phyloP scores from a whole-genome alignment of 2,113 vertebrate species.

The Engraulis encrasicolus region DNA sequence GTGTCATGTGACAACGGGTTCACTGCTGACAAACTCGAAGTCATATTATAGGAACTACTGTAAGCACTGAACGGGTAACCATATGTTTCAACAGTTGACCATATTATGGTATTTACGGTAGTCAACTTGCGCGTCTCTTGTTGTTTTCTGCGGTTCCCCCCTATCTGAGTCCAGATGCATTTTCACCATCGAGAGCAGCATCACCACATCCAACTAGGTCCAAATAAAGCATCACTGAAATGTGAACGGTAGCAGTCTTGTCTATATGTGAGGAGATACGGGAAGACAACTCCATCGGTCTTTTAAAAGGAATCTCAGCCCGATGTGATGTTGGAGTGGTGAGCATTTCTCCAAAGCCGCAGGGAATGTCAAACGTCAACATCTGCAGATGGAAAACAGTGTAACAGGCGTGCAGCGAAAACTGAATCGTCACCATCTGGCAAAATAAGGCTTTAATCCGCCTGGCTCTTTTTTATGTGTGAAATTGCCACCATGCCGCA shows the following conservation, averaged over 20 bases:
- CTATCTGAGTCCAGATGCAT: slow-evolving; percentile 63
- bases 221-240: not conserved
- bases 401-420: not conserved
- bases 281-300: not conserved
- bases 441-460: not conserved
- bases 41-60: not conserved
- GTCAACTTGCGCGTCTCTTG: slow-evolving; percentile 42
- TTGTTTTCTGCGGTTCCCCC: slow-evolving; percentile 59
- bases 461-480: not conserved
- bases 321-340: not conserved
- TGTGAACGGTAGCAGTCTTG: not conserved
- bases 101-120: slow-evolving; percentile 55
- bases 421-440: not conserved
- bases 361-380: slow-evolving; percentile 4
- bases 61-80: not conserved
- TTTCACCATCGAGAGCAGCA: not conserved
- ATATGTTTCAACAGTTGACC: slow-evolving; percentile 19
- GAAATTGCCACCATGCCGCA: not conserved
- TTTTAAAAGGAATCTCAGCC: not conserved
- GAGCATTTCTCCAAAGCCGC: not conserved
- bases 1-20: not conserved
- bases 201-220: not conserved
- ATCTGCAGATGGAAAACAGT: not conserved
- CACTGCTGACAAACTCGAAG: not conserved
- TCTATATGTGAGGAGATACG: not conserved